phyloP scores from a whole-genome alignment of 2,113 vertebrate genomes.

The Spheniscus mendiculus region DNA sequence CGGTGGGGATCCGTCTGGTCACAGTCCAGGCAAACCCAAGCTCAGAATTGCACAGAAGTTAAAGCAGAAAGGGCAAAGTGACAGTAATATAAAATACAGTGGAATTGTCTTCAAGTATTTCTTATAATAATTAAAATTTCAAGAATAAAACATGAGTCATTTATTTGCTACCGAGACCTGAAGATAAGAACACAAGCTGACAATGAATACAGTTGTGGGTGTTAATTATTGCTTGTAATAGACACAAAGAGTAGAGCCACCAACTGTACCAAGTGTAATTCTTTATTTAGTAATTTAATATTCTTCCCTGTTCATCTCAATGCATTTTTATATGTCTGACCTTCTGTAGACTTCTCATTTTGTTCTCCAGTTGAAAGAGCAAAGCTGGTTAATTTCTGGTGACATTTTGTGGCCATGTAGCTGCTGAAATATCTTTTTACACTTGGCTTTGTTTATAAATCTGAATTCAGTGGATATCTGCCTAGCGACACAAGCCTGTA shows the following conservation, averaged over 20 bases:
- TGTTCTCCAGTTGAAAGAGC: constrained; percentile 55
- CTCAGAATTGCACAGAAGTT: background rate
- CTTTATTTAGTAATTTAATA: constrained; percentile 60
- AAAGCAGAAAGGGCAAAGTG: constrained; percentile 1
- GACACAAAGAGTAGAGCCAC: constrained; percentile 4
- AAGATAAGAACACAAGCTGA: constrained; percentile 8
- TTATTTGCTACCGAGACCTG: constrained; percentile 1
- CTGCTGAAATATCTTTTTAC: constrained; percentile 1
- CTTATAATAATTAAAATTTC: background rate
- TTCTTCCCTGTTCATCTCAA: constrained; percentile 52
- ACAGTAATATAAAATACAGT: background rate
- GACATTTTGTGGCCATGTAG: constrained; percentile 12
- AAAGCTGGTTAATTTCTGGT: constrained; percentile 51
- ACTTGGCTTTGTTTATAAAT: constrained; percentile 32
- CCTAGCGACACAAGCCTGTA: background rate
- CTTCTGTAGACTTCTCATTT: constrained; percentile 61
- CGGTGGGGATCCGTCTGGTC: background rate
- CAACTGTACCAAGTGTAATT: constrained; percentile 16
- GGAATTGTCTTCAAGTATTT: background rate
- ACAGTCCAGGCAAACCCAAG: background rate
- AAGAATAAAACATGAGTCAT: background rate
- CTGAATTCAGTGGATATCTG: background rate
- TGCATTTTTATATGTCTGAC: constrained; percentile 68
- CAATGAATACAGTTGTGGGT: background rate
- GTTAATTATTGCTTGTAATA: constrained; percentile 48